These are phyloP conservation scores for Hetaerina americana DNA, from an alignment of 1,140 invertebrate genomes.

Conservation along the genomic window DNA sequence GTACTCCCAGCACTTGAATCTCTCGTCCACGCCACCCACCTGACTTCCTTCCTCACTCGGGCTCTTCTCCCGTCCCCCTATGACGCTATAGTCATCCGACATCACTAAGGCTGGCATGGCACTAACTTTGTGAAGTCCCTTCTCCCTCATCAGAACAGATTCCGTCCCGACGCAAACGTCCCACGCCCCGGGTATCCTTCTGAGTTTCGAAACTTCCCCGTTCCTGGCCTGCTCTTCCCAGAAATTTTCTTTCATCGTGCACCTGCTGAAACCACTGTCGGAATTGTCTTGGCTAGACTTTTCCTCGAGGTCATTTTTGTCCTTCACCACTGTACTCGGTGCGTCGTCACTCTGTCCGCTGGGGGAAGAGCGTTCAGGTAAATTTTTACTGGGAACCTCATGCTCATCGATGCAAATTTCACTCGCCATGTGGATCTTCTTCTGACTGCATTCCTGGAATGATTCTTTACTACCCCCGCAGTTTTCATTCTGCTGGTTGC, in stretches of 20 bases:
- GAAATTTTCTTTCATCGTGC: neutral
- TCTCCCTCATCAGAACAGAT: constrained; percentile 28
- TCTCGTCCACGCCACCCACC: constrained; percentile 45
- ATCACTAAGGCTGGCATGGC: neutral
- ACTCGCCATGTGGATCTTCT: neutral
- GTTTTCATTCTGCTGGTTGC: neutral
- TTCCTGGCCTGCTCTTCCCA: constrained; percentile 20
- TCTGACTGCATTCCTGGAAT: neutral
- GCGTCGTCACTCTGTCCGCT: constrained; percentile 47
- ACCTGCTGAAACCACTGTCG: neutral
- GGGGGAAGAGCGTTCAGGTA: constrained; percentile 53
- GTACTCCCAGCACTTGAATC: constrained; percentile 85
- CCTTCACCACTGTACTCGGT: neutral
- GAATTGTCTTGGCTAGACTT: neutral
- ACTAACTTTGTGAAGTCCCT: constrained; percentile 23
- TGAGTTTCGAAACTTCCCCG: constrained; percentile 29
- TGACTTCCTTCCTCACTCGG: neutral
- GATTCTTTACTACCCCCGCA: neutral
- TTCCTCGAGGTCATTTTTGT: neutral
- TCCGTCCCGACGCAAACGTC: neutral
- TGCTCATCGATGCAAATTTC: neutral
- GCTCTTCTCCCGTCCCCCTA: neutral
- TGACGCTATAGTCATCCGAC: neutral
- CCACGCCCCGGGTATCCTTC: neutral
- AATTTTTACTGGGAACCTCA: neutral